Conservation (phyloP, 1,140 invertebrate species). For the Drosophila simulans region DNA sequence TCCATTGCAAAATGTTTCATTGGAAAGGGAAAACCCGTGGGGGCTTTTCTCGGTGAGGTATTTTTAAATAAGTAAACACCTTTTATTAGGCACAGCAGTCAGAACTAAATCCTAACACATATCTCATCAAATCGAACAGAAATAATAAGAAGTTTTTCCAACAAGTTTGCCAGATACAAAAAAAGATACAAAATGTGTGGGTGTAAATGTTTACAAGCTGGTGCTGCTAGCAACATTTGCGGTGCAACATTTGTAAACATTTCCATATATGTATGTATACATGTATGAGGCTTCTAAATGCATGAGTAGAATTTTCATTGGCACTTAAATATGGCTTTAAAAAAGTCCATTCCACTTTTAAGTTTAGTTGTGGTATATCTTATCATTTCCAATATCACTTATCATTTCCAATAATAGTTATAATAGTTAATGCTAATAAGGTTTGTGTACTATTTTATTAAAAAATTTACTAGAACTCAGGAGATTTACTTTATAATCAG, state of each 20-base stretch:
- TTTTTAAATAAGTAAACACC: neutral
- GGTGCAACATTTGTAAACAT: neutral
- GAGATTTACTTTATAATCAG: neutral
- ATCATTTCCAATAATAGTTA: no score
- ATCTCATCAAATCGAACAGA: neutral
- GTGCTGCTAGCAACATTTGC: no score
- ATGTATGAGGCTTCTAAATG: no score
- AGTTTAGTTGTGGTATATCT: no score
- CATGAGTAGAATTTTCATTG: no score
- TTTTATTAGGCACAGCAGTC: neutral
- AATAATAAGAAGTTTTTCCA: neutral
- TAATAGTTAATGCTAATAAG: no score
- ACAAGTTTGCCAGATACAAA: neutral
- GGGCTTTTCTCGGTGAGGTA: neutral
- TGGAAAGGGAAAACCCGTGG: constrained; percentile 5
- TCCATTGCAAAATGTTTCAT: constrained; percentile 16
- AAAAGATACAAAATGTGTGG: neutral
- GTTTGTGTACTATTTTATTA: no score
- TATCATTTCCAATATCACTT: no score
- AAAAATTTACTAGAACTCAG: neutral
- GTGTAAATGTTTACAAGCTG: neutral
- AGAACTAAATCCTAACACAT: no score
- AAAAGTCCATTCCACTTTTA: no score
- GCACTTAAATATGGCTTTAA: no score
- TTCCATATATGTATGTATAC: neutral